Evolutionary conservation across 2,888 invertebrate genomes (phyloP).

Genomic region (Anagyrus pseudococci): DNA sequence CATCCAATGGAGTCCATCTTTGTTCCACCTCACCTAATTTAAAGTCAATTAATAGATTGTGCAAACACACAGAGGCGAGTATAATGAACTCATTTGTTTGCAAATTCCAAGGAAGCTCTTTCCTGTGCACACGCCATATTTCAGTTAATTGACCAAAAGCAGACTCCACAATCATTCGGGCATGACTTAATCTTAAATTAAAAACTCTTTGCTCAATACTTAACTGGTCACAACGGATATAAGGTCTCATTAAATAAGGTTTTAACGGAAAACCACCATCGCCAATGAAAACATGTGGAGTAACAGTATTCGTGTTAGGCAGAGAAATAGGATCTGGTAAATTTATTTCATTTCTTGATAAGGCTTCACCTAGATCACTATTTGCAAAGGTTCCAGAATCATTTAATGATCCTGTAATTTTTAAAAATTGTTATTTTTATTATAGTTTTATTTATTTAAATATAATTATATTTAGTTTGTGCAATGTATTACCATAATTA

Average conservation of each 20-base stretch:
- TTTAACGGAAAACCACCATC: not conserved
- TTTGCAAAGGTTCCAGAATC: not conserved
- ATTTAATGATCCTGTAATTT: not conserved
- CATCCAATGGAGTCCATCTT: too few relatives aligned
- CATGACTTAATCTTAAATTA: not conserved
- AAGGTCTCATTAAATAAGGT: not conserved
- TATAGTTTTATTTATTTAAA: not conserved
- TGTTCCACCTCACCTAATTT: too few relatives aligned
- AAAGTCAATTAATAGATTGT: too few relatives aligned
- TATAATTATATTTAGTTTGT: not conserved
- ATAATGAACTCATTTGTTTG: too few relatives aligned
- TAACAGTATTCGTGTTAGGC: not conserved
- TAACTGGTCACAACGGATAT: not conserved
- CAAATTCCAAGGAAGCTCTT: too few relatives aligned
- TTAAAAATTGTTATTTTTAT: not conserved
- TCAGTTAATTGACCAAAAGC: too few relatives aligned
- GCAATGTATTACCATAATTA: not conserved
- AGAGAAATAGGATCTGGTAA: not conserved
- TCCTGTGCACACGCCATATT: too few relatives aligned
- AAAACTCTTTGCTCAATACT: not conserved
- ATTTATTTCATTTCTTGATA: not conserved
- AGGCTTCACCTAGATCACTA: not conserved
- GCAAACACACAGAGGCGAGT: too few relatives aligned
- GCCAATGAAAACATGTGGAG: not conserved
- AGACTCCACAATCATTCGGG: not conserved